Conservation (phyloP, 2,113 vertebrate genomes). For the Promerops cafer region DNA sequence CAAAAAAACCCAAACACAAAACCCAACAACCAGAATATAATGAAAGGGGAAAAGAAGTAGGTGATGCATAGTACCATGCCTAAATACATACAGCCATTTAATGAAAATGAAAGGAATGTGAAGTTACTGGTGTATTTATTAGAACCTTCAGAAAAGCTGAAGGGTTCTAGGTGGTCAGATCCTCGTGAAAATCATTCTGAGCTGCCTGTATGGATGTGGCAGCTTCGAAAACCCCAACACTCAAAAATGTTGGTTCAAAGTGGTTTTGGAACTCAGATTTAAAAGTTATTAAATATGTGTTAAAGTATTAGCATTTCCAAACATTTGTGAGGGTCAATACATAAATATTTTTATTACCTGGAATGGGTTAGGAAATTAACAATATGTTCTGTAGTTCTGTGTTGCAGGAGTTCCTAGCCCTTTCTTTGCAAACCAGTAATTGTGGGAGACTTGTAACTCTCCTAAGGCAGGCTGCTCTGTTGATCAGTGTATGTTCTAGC, state of each 20-base stretch:
- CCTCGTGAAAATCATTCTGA: not conserved
- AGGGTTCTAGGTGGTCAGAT: not conserved
- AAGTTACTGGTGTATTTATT: not conserved
- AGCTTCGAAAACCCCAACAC: not conserved
- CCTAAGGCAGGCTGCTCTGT: fast-evolving
- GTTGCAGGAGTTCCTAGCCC: not conserved
- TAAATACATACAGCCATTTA: not conserved
- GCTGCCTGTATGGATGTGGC: not conserved
- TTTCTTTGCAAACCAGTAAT: not conserved
- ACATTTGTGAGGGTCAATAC: not conserved
- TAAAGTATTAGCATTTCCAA: not conserved
- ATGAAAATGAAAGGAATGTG: not conserved
- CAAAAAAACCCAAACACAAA: not conserved
- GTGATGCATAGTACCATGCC: not conserved
- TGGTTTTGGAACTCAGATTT: not conserved
- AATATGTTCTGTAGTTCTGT: not conserved
- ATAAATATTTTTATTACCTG: not conserved
- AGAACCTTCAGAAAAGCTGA: not conserved
- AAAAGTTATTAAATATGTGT: not conserved
- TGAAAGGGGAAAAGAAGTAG: not conserved
- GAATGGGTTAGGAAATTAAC: not conserved
- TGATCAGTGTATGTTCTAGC: not conserved
- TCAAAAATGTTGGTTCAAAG: not conserved
- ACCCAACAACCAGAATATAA: not conserved
- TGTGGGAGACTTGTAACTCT: not conserved